A percentile compares a stretch with the other conserved stretches of the same genome.
phyloP scores from a whole-genome alignment of 2,888 invertebrate genomes.

The Aproaerema taeniolella region DNA sequence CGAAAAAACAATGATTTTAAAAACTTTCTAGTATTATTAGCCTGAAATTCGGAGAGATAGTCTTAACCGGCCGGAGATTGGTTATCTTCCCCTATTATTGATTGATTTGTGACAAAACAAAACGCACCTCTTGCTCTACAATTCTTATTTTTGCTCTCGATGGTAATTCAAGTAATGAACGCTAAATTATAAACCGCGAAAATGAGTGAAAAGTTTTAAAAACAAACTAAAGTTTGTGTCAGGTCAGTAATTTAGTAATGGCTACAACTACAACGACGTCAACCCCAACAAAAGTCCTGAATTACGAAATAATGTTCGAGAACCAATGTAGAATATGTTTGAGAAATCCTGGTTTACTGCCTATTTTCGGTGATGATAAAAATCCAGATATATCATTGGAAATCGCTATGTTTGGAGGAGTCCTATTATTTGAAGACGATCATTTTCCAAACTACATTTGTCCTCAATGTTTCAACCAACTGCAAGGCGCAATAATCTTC shows the following conservation, averaged over 20 bases:
- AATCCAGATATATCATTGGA: slow-evolving; percentile 1
- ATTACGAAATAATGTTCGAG: background rate
- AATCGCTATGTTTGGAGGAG: background rate
- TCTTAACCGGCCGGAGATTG: too few relatives aligned
- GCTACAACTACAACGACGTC: background rate
- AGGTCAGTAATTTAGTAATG: background rate
- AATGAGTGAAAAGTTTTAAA: background rate
- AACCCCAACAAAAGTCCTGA: background rate
- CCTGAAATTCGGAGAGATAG: too few relatives aligned
- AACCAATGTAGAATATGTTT: slow-evolving; percentile 4
- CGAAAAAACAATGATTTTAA: too few relatives aligned
- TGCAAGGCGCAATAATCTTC: background rate
- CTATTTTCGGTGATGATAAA: slow-evolving; percentile 5
- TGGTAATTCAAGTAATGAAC: too few relatives aligned
- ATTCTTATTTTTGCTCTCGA: too few relatives aligned
- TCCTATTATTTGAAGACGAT: background rate
- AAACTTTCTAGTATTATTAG: too few relatives aligned
- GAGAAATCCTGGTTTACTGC: background rate
- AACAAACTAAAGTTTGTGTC: background rate
- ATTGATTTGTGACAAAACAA: too few relatives aligned
- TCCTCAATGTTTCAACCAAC: background rate
- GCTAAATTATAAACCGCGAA: too few relatives aligned
- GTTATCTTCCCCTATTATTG: too few relatives aligned
- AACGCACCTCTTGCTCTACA: too few relatives aligned
- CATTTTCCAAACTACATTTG: slow-evolving; percentile 3